Conservation (phyloP, 2,797 vertebrate genomes). For the Aselliscus stoliczkanus region DNA sequence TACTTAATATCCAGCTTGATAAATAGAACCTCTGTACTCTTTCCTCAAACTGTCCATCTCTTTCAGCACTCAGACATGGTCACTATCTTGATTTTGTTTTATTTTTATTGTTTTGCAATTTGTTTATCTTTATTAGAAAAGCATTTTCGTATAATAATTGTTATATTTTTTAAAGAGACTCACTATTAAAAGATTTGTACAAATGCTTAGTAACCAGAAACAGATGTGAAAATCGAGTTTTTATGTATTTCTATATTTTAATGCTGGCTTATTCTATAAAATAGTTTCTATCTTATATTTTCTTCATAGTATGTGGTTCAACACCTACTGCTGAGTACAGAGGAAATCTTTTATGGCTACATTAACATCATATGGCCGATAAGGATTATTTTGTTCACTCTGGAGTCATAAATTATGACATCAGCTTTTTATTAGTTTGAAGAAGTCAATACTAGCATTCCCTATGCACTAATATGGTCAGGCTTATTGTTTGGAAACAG, state of each 20-base stretch:
- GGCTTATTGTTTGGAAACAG: slow-evolving; percentile 12
- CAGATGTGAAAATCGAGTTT: background rate
- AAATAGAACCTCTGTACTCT: too few relatives aligned
- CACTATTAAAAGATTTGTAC: background rate
- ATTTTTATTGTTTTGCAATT: too few relatives aligned
- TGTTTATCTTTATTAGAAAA: too few relatives aligned
- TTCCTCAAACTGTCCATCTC: too few relatives aligned
- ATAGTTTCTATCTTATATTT: background rate
- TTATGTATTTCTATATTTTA: background rate
- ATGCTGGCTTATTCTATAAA: background rate
- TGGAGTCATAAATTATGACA: slow-evolving; percentile 50
- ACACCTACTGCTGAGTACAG: slow-evolving; percentile 23
- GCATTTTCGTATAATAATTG: too few relatives aligned
- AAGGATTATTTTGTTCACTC: slow-evolving; percentile 54
- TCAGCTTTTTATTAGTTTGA: slow-evolving; percentile 47
- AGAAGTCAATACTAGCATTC: slow-evolving; percentile 48
- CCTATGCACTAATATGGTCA: slow-evolving; percentile 36
- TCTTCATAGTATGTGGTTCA: background rate
- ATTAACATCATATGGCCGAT: slow-evolving; percentile 41
- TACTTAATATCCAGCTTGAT: too few relatives aligned
- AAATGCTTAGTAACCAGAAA: background rate
- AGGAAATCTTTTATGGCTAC: slow-evolving; percentile 54
- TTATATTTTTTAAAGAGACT: background rate
- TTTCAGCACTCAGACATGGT: too few relatives aligned
- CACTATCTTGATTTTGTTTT: too few relatives aligned